These are phyloP conservation scores for Nudaria mundana DNA, from an alignment of 2,888 invertebrate species.

Conservation along the genomic window DNA sequence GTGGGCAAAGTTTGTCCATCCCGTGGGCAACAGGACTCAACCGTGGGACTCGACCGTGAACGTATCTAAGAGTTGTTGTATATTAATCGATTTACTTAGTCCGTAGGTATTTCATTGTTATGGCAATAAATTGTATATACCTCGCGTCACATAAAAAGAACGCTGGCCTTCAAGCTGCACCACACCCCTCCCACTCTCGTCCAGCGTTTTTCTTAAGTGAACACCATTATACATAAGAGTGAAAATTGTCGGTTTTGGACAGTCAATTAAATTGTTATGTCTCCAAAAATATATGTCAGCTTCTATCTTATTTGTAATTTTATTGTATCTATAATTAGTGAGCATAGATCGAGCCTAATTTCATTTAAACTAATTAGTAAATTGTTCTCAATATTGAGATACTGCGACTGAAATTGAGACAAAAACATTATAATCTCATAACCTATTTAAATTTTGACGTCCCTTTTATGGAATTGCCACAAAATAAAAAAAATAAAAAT, in stretches of 20 bases:
- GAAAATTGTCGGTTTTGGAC: slow-evolving; percentile 22
- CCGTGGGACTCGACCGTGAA: background rate
- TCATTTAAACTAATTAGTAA: slow-evolving; percentile 2
- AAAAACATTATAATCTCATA: no score
- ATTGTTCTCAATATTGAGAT: background rate
- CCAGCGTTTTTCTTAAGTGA: no score
- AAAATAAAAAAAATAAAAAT: no score
- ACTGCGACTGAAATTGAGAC: background rate
- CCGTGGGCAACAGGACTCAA: background rate
- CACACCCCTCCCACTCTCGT: no score
- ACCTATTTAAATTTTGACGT: no score
- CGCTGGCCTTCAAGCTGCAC: no score
- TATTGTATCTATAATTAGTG: slow-evolving; percentile 6
- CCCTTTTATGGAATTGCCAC: no score
- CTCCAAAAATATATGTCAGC: slow-evolving; percentile 29
- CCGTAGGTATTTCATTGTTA: slow-evolving; percentile 23
- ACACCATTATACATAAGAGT: no score
- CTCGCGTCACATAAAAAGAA: no score
- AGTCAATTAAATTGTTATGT: slow-evolving; percentile 42
- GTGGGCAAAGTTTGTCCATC: no score
- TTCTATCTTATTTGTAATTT: slow-evolving; percentile 21
- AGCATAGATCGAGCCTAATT: slow-evolving; percentile 4
- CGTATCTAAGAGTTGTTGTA: slow-evolving; percentile 26
- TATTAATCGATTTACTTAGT: slow-evolving; percentile 33
- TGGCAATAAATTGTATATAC: slow-evolving; percentile 42